Base-by-base conservation (phyloP, 1,140 invertebrate genomes). In the Bombyx mandarina region DNA sequence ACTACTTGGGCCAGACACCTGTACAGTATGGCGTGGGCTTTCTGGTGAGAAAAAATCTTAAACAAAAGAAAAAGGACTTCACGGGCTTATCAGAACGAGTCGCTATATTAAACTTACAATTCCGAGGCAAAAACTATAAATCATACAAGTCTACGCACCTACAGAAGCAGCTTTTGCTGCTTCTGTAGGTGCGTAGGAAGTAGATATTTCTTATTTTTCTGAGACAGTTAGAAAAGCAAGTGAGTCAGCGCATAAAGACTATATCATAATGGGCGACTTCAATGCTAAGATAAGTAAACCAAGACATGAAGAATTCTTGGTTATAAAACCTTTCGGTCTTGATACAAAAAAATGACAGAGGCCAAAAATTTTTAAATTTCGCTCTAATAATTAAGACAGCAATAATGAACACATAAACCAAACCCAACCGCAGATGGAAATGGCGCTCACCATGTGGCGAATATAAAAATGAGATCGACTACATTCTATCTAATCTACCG, bases 381-480 rank as follows among this genome's bases (percentile, higher is more conserved):
- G 52, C 35, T 6, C 43, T 53, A 8, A 35, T 43, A 53, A 53
- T n/a, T 35, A 52, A 52, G 7, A 46, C n/a, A 9, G 45, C 45
- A 46, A 46, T 46, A 35, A 35, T 35, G 26, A 35, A 35, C 18
- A 57, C 56, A 6, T 57, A 44, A 5, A 57, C 51, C 3, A 56
- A 51, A 49, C 12, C 8, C 3, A 56, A 56, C 9, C n/a, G 43
- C 35, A 56, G 10, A 43, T 56, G 54, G 54, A 56, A 45, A 2
- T 56, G 54, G 54, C 8, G 8, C 6, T 56, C 54, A 1, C 54
- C 54, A 26, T n/a, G 50, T n/a, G 52, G 52, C 3, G 10, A 53
- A 43, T 43, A 43, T n/a, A 42, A 35, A 53, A 53, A 53, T 43
- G 52, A 53, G 44, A 53, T 53, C 6, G 52, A 53, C 43, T 53